A percentile compares a stretch with the other conserved stretches of the same genome.
Conservation (phyloP, 2,888 invertebrate genomes). For the Heliothis peltigera region DNA sequence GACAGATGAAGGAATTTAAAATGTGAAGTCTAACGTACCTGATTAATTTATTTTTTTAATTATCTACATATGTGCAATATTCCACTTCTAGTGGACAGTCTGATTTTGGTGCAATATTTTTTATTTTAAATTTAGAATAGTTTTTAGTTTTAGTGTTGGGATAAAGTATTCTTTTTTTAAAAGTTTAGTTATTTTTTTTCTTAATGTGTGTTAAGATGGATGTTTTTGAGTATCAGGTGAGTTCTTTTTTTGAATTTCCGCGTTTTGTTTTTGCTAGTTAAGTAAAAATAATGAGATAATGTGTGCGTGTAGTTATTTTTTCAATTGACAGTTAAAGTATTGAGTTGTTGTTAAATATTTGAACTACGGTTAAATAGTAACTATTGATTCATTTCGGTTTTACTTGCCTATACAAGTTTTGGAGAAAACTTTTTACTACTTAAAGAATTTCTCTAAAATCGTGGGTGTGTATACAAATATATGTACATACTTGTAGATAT, state of each 20-base stretch:
- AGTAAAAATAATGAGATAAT: conserved; percentile 9
- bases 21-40: conserved; percentile 73
- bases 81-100: conserved; percentile 82
- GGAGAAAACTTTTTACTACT: no score
- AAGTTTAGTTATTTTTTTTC: conserved; percentile 56
- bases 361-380: no score
- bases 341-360: no score
- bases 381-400: no score
- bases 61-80: conserved; percentile 86
- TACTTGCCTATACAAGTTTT: no score
- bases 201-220: conserved; percentile 78
- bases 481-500: no score
- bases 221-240: conserved; percentile 87
- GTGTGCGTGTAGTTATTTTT: background rate
- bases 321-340: background rate
- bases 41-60: conserved; percentile 63
- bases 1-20: conserved; percentile 55
- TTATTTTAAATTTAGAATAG: conserved; percentile 60
- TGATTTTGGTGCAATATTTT: conserved; percentile 81
- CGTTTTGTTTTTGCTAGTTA: conserved; percentile 18
- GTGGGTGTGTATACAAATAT: no score
- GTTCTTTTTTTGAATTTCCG: conserved; percentile 47
- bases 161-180: conserved; percentile 52
- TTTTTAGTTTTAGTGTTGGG: conserved; percentile 62
- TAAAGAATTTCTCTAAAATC: no score